Percentiles rank a stretch among this genome's conserved stretches.
These are phyloP conservation scores for Pristionchus exspectatus DNA, from an alignment of 2,888 invertebrate species.

Conservation along the genomic window DNA sequence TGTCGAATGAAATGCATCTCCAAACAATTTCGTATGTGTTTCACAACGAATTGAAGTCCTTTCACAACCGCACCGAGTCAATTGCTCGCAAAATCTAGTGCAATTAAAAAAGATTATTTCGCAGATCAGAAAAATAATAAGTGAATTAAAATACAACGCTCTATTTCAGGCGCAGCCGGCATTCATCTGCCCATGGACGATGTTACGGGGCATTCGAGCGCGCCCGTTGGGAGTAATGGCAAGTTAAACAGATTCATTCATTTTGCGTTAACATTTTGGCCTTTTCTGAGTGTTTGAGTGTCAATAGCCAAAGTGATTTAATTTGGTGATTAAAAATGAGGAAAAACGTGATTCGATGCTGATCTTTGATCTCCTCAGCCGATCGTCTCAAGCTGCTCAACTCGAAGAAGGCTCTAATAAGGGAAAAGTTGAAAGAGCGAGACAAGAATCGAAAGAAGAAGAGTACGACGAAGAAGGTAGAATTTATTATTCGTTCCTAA, in stretches of 20 bases:
- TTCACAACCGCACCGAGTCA: no score
- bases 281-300: no score
- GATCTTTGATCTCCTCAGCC: background rate
- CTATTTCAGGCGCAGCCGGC: constrained; percentile 2
- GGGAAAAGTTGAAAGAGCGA: constrained; percentile 20
- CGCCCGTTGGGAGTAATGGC: constrained; percentile 46
- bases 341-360: no score
- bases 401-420: constrained; percentile 35
- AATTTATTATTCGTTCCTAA: background rate
- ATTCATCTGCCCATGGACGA: background rate
- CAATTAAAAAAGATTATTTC: background rate
- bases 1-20: background rate
- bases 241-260: no score
- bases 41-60: background rate
- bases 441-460: constrained; percentile 44
- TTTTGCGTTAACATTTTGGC: no score
- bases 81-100: background rate
- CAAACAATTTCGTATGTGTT: background rate
- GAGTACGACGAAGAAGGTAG: constrained; percentile 14
- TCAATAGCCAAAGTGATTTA: no score
- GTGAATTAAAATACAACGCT: no score
- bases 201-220: constrained; percentile 38
- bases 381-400: constrained; percentile 14
- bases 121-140: background rate
- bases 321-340: no score